These are phyloP conservation scores for Helicoverpa zea DNA, from an alignment of 1,140 invertebrate genomes.

Conservation along the genomic window DNA sequence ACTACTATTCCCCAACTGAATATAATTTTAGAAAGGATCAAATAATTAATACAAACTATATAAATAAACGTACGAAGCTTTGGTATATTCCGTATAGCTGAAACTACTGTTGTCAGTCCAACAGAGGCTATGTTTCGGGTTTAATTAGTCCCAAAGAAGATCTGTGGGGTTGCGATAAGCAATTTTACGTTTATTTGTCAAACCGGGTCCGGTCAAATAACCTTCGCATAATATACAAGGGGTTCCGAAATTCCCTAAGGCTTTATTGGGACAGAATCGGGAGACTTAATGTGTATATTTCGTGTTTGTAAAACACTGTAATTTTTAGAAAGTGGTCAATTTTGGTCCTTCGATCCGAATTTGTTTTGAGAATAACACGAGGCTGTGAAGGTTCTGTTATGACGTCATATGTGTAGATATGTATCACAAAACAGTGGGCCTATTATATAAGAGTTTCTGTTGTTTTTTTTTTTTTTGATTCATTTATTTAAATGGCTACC, in stretches of 20 bases:
- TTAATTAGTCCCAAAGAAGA: conserved; percentile 47
- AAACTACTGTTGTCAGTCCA: conserved; percentile 11
- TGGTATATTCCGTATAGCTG: not conserved
- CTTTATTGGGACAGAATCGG: conserved; percentile 5
- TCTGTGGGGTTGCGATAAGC: conserved; percentile 49
- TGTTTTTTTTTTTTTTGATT: no score
- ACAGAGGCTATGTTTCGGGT: not conserved
- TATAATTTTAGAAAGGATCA: no score
- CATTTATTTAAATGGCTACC: no score
- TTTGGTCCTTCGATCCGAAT: not conserved
- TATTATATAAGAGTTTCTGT: no score
- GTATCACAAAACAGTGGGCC: no score
- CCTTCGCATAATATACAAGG: conserved; percentile 13
- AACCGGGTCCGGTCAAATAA: conserved; percentile 17
- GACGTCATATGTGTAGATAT: no score
- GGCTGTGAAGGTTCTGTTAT: no score
- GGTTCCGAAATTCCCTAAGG: conserved; percentile 13
- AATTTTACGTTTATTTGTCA: conserved; percentile 51
- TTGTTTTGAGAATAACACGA: not conserved
- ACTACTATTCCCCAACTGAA: no score
- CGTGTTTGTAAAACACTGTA: not conserved
- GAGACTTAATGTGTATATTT: conserved; percentile 14
- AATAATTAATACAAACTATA: no score
- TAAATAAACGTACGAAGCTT: not conserved
- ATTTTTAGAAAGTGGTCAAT: not conserved